These are phyloP conservation scores for Plumapathes pennacea DNA, from an alignment of 92 coral and sea anemone species.

Conservation along the genomic window DNA sequence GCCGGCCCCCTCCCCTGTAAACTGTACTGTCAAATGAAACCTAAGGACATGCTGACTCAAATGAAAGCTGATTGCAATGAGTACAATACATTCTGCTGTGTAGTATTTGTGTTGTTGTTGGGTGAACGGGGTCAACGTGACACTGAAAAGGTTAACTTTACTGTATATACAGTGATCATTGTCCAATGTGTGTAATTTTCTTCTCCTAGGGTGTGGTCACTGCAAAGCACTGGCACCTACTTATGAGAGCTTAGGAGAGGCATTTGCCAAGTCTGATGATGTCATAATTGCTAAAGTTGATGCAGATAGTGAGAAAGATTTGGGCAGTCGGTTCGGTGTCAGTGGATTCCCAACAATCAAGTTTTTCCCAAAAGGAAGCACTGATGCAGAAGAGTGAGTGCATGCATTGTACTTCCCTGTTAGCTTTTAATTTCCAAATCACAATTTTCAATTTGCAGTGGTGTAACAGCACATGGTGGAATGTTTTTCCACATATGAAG, in stretches of 20 bases:
- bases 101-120: too few species aligned
- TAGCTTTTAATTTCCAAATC: too few species aligned
- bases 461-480: too few species aligned
- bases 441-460: too few species aligned
- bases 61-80: neutral
- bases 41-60: too few species aligned
- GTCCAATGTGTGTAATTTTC: neutral
- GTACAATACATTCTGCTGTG: too few species aligned
- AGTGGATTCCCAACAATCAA: slow-evolving; percentile 77
- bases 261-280: slow-evolving; percentile 62
- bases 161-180: too few species aligned
- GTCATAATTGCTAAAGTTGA: slow-evolving; percentile 78
- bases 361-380: slow-evolving; percentile 81
- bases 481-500: too few species aligned
- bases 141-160: neutral
- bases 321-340: slow-evolving; percentile 61
- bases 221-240: slow-evolving; percentile 81
- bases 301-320: slow-evolving; percentile 70
- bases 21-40: too few species aligned
- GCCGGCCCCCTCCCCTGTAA: too few species aligned
- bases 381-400: slow-evolving; percentile 75
- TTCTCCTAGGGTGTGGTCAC: slow-evolving; percentile 84
- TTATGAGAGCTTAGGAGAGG: slow-evolving; percentile 75
- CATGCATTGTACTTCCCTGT: too few species aligned
- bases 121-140: too few species aligned